These are phyloP conservation scores for Serripes groenlandicus DNA, from an alignment of 2,888 invertebrate species.

Conservation along the genomic window DNA sequence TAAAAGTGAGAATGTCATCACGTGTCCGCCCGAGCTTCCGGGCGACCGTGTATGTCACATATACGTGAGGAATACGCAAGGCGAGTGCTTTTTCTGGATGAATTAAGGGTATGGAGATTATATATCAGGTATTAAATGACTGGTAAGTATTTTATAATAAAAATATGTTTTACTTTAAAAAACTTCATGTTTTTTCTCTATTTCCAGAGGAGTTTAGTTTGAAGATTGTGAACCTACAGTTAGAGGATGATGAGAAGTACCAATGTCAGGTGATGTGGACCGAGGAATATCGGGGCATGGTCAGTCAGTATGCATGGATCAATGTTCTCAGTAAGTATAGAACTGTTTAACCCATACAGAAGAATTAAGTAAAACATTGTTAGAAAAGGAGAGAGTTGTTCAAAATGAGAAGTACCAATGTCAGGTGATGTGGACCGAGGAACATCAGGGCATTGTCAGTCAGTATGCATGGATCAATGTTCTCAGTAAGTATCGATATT, in stretches of 20 bases:
- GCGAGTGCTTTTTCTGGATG: no score
- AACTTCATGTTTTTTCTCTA: no score
- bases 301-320: conserved; percentile 93
- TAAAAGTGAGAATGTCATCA: no score
- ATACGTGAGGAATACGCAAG: no score
- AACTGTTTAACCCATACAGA: conserved; percentile 88
- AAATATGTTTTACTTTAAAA: no score
- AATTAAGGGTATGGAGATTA: no score
- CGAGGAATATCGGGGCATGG: conserved; percentile 90
- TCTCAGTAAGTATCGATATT: conserved; percentile 52
- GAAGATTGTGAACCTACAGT: conserved; percentile 94
- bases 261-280: conserved; percentile 96
- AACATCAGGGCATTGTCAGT: conserved; percentile 92
- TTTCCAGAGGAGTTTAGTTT: conserved; percentile 94
- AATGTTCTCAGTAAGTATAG: conserved; percentile 58
- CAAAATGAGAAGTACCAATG: conserved; percentile 98
- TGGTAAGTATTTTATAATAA: no score
- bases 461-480: conserved; percentile 90
- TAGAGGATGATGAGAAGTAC: conserved; percentile 97
- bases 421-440: conserved; percentile 93
- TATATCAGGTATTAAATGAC: no score
- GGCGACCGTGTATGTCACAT: no score
- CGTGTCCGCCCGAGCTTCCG: no score
- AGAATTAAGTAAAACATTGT: conserved; percentile 96
- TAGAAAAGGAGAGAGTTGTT: conserved; percentile 95